These are phyloP conservation scores for Osmerus mordax DNA, from an alignment of 2,113 vertebrate species.

Conservation along the genomic window DNA sequence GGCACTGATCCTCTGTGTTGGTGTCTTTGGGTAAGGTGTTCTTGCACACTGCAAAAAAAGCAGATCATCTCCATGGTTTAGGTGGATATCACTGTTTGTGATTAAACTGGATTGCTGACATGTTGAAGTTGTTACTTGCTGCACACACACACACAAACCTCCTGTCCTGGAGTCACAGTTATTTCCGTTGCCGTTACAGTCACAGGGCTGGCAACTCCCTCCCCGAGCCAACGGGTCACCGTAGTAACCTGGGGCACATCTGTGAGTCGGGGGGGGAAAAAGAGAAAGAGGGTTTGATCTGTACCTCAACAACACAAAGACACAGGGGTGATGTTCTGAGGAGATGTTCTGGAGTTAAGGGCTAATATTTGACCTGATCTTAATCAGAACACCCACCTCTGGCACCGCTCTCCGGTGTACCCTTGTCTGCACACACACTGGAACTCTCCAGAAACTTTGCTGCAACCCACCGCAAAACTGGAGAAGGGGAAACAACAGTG, in stretches of 20 bases:
- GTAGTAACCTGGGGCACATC: slow-evolving; percentile 91
- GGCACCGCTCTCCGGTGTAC: slow-evolving; percentile 80
- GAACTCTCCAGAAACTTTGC: slow-evolving; percentile 68
- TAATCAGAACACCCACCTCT: slow-evolving; percentile 71
- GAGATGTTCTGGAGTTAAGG: neutral
- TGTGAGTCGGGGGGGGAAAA: slow-evolving; percentile 42
- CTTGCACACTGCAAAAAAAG: slow-evolving; percentile 79
- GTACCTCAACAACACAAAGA: neutral
- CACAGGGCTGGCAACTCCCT: slow-evolving; percentile 83
- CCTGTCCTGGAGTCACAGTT: slow-evolving; percentile 84
- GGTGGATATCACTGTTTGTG: too few species aligned
- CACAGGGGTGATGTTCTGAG: neutral
- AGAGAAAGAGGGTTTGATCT: neutral
- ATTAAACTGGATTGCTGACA: neutral
- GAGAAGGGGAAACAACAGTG: slow-evolving; percentile 5
- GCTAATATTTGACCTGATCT: too few species aligned
- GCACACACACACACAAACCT: slow-evolving; percentile 68
- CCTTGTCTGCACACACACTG: slow-evolving; percentile 84
- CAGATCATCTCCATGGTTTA: slow-evolving; percentile 59
- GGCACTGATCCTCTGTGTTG: slow-evolving; percentile 76
- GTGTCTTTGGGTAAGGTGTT: slow-evolving; percentile 80
- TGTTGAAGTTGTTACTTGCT: neutral
- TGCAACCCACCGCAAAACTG: slow-evolving; percentile 88
- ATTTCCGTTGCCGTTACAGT: slow-evolving; percentile 81
- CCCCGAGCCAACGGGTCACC: slow-evolving; percentile 80